Base-by-base conservation (phyloP, 2,888 invertebrate species). In the Eristalinus sepulchralis region DNA sequence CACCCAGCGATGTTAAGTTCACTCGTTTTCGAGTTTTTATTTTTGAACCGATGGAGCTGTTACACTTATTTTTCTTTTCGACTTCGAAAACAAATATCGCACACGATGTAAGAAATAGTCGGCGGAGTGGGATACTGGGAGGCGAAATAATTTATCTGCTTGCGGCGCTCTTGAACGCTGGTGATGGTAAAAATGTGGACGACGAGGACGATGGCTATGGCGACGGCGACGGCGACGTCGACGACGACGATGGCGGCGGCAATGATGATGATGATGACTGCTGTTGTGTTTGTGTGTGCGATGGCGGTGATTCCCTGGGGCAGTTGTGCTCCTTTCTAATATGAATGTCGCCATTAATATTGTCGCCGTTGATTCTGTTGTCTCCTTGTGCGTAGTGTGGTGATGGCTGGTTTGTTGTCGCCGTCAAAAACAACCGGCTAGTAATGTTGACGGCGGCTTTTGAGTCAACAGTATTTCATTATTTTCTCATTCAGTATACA, bases 271-370 rank as follows among this genome's bases (percentile, higher is more conserved):
- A 63, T 63, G 63, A 22, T 63, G 63, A 31, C 20, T 24, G 63
- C 17, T 10, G 63, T 11, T 17, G 63, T 24, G 22, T 13, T 8
- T 24, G 57, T 85, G 36, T 67, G 24, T 76, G 82, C 64, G 73
- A 39, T 81, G 81, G 78, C 78, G 77, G 81, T 86, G 85, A 82
- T 86, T 82, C 85, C 82, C 82, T 68, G 82, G 77, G 85, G 78
- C 82, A 82, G 85, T 86, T 86, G 72, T 73, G 77, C 82, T 86
- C 36, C 78, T 82, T 82, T 86, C 85, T 86, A 78, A 86, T 86
- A 86, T 86, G 78, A 86, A 86, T 82, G 85, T 86, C 85, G 85
- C 85, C 85, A 86, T 86, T 86, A 86, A 86, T 86, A 86, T 82
- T 82, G 85, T 86, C 85, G 85, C 85, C 85, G 85, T 78, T 78